Base-by-base conservation (phyloP, 2,797 vertebrate species). In the Cossypha niveicapilla region DNA sequence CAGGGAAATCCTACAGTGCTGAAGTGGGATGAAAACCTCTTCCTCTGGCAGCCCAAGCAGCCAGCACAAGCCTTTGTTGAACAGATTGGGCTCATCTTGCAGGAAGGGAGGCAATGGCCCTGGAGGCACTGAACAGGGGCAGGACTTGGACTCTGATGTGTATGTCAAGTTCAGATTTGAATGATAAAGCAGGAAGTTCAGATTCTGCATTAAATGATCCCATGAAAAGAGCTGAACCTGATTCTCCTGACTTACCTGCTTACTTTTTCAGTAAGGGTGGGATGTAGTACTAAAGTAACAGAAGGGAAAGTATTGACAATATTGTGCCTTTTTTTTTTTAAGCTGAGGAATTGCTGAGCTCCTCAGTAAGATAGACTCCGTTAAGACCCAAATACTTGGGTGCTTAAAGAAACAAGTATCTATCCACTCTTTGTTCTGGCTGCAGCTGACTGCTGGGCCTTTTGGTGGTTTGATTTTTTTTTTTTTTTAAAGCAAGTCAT, bases 181-280 rank as follows among this genome's bases (percentile, higher is more conserved):
- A 42, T 76, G 86, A 76, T 78, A 47, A 75, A 91, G 37, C 41
- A 61, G 86, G 81, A 94, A 56, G 58, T 48, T 89, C n/a, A 51
- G 28, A 58, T 12, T 77, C 16, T 35, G 60, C 15, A 4, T 62
- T 4, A 63, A 79, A 28, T n/a, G 21, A 19, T 54, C 48, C 39
- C 48, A 2, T 56, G 56, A 76, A n/a, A 48, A 53, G 57, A 82
- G 53, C 63, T 92, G 65, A 77, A 86, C 37, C 50, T 7, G 6
- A 5, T 80, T 41, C 25, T 86, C 10, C 25, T 58, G 28, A 9
- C 30, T 23, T 41, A 32, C 11, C 11, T 76, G 11, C 12, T 24
- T 41, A 35, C 7, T 8, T 63, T 65, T 82, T 71, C 25, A 51
- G 5, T 53, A 47, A 19, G 34, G 18, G 6, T 77, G 30, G 18